Percentiles rank a stretch among this genome's conserved stretches.
Evolutionary conservation across 2,797 vertebrate species (phyloP).

Genomic region (Tarsius wallacei): DNA sequence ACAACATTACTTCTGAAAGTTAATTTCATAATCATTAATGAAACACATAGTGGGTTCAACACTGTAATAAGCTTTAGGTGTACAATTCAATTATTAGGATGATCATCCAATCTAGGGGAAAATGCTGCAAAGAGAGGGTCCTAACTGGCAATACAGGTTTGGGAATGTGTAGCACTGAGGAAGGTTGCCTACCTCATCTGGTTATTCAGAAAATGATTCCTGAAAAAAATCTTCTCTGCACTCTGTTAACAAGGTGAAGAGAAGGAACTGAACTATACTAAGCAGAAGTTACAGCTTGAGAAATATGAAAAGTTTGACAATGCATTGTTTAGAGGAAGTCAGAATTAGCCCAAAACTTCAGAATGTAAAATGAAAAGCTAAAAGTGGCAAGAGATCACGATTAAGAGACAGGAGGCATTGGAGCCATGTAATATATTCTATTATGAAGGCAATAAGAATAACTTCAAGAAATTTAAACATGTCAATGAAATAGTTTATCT

Average conservation of each 20-base stretch:
- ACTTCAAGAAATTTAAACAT: background rate
- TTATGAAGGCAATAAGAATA: background rate
- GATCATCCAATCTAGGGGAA: background rate
- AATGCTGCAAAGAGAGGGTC: background rate
- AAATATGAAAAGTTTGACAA: background rate
- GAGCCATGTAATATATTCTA: background rate
- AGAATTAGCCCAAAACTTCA: background rate
- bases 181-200: background rate
- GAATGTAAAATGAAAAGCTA: background rate
- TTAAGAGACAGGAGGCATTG: background rate
- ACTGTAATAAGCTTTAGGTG: background rate
- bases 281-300: background rate
- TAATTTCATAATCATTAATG: background rate
- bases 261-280: background rate
- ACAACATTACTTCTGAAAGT: background rate
- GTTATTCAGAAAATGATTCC: background rate
- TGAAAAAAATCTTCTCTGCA: background rate
- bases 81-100: background rate
- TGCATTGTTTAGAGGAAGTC: conserved; percentile 4
- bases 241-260: background rate
- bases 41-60: background rate
- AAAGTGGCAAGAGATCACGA: background rate
- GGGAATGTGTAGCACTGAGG: background rate
- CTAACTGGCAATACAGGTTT: background rate
- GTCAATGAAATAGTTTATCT: background rate